Conservation (phyloP, 2,888 invertebrate species). For the Odontocolon sp. region DNA sequence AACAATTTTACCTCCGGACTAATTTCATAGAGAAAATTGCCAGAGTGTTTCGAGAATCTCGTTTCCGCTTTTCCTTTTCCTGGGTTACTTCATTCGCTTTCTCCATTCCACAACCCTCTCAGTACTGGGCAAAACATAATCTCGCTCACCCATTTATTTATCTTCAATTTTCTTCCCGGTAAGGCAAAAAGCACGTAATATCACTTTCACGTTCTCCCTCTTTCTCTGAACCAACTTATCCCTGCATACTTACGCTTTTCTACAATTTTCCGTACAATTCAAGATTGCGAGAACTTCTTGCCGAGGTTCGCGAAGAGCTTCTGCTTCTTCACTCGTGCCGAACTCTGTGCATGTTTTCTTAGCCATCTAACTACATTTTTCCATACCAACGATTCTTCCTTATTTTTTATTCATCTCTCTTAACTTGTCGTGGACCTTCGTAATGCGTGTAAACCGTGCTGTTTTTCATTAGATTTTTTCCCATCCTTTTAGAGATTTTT, state of each 20-base stretch:
- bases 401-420: not conserved
- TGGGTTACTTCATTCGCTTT: not conserved
- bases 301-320: conserved; percentile 3
- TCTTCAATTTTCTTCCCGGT: conserved; percentile 60
- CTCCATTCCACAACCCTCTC: not conserved
- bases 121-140: conserved; percentile 55
- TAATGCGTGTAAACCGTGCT: conserved; percentile 1
- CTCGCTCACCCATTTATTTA: conserved; percentile 62
- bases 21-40: conserved; percentile 14
- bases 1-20: conserved; percentile 12
- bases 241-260: conserved; percentile 52
- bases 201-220: too few relatives aligned
- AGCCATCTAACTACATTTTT: not conserved
- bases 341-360: not conserved
- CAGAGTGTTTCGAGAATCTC: conserved; percentile 26
- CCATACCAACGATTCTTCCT: conserved; percentile 5
- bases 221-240: conserved; percentile 30
- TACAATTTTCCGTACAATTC: conserved; percentile 32
- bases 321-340: not conserved
- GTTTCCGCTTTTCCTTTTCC: conserved; percentile 48
- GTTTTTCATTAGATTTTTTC: conserved; percentile 28
- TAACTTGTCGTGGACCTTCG: not conserved
- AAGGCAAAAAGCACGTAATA: conserved; percentile 46
- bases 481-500: conserved; percentile 27
- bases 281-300: conserved; percentile 50